These are phyloP conservation scores for Aptenodytes patagonicus DNA, from an alignment of 2,113 vertebrate species.

Conservation along the genomic window DNA sequence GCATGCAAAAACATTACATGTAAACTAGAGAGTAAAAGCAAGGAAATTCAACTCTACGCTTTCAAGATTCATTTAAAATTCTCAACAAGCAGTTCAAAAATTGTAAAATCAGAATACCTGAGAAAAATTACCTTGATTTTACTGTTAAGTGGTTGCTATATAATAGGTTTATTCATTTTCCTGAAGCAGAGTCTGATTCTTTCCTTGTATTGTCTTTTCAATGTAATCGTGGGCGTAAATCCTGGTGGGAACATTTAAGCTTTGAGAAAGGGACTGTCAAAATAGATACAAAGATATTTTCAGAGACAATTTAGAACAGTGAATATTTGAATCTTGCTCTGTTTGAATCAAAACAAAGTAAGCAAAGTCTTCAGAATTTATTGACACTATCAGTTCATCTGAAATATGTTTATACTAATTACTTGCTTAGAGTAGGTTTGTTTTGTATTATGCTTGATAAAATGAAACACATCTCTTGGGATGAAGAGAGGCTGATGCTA, in stretches of 20 bases:
- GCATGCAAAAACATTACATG: neutral
- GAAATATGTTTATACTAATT: neutral
- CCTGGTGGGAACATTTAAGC: neutral
- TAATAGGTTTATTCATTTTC: neutral
- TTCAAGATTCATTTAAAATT: neutral
- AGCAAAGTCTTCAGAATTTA: neutral
- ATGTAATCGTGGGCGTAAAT: neutral
- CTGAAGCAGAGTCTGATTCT: neutral
- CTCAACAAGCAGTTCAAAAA: neutral
- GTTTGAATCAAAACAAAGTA: neutral
- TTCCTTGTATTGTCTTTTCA: neutral
- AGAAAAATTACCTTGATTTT: neutral
- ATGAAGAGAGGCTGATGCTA: neutral
- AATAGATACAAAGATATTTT: constrained; percentile 7
- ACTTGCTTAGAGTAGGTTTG: neutral
- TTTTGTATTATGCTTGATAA: neutral
- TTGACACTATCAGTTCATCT: neutral
- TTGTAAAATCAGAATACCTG: neutral
- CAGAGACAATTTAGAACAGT: neutral
- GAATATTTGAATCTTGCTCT: neutral
- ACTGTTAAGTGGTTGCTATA: neutral
- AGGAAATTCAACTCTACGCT: neutral
- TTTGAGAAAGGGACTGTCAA: constrained; percentile 7
- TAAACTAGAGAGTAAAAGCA: neutral
- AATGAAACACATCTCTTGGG: neutral